phyloP scores from a whole-genome alignment of 1,140 invertebrate genomes.

The Homalodisca vitripennis region DNA sequence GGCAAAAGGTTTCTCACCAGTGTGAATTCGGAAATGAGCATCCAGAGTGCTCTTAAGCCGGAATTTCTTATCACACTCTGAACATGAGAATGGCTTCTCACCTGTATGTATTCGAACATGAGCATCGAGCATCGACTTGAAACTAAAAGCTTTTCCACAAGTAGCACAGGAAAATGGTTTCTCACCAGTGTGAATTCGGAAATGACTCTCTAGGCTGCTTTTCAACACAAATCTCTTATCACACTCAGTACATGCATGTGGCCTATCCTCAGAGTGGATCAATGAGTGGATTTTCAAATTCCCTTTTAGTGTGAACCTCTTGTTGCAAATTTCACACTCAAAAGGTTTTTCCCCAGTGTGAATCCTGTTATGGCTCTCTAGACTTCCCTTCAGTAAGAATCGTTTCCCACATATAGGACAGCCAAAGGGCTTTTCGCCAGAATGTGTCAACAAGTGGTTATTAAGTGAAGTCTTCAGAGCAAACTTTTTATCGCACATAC shows the following conservation, averaged over 20 bases:
- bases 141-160: conserved; percentile 53
- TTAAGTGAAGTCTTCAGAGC: background rate
- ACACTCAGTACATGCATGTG: conserved; percentile 9
- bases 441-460: conserved; percentile 1
- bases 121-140: conserved; percentile 50
- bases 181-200: conserved; percentile 44
- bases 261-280: conserved; percentile 43
- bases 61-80: conserved; percentile 51
- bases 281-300: conserved; percentile 51
- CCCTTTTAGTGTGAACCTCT: conserved; percentile 50
- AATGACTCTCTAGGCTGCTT: conserved; percentile 8
- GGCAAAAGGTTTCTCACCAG: conserved; percentile 58
- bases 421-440: conserved; percentile 3
- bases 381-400: background rate
- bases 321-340: conserved; percentile 50
- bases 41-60: conserved; percentile 56
- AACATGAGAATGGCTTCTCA: conserved; percentile 50
- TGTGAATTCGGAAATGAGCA: conserved; percentile 54
- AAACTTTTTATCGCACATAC: conserved; percentile 43
- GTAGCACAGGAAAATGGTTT: conserved; percentile 51
- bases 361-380: conserved; percentile 5
- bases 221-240: background rate
- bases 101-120: conserved; percentile 49
- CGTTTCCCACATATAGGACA: conserved; percentile 4
- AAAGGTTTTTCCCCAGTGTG: conserved; percentile 49